A percentile compares a stretch with the other conserved stretches of the same genome.
Conservation (phyloP, 2,797 vertebrate species). For the Artibeus jamaicensis region DNA sequence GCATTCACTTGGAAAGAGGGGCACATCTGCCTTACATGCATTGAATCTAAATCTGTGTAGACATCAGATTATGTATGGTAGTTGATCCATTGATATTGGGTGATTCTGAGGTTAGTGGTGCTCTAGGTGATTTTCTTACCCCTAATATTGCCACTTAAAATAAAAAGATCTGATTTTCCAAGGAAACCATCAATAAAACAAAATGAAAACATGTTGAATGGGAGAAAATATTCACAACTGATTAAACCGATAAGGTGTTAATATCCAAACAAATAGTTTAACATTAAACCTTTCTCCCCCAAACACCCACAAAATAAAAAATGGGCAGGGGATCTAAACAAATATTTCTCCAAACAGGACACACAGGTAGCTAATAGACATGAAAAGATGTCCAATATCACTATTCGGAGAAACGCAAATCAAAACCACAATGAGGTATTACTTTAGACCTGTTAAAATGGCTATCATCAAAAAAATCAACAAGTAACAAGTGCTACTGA, state of each 20-base stretch:
- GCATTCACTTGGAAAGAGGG: conserved; percentile 30
- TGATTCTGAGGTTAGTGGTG: neutral
- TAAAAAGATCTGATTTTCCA: conserved; percentile 21
- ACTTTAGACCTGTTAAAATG: neutral
- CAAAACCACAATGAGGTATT: neutral
- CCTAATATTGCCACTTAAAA: neutral
- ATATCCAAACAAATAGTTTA: neutral
- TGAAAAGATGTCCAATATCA: neutral
- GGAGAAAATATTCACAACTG: neutral
- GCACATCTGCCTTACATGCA: neutral
- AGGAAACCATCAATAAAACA: neutral
- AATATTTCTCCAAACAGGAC: neutral
- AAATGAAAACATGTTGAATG: neutral
- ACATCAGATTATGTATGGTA: neutral
- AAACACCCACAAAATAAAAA: neutral
- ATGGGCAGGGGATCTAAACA: neutral
- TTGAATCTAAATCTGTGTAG: conserved; percentile 13
- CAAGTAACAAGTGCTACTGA: neutral
- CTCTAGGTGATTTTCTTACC: conserved; percentile 1
- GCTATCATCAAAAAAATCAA: neutral
- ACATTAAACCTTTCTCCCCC: neutral
- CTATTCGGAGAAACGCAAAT: neutral
- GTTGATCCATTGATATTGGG: neutral
- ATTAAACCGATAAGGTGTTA: neutral
- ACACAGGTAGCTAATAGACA: neutral